Conservation (phyloP, 2,113 vertebrate genomes). For the Hydrochoerus hydrochaeris region DNA sequence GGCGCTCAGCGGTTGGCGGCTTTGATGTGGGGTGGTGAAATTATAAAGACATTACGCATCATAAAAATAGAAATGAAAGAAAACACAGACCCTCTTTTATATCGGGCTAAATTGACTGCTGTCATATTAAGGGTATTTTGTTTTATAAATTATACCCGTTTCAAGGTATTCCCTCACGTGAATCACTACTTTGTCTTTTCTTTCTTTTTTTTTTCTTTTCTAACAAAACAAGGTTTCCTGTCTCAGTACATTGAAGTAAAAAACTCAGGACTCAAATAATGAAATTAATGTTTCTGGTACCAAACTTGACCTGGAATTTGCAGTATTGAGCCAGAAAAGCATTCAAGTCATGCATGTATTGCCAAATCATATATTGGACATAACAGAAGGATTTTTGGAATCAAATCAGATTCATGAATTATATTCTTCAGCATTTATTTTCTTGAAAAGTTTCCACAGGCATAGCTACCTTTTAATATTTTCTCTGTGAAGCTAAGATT, state of each 20-base stretch:
- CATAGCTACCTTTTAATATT: not conserved
- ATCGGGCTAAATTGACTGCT: conserved; percentile 87
- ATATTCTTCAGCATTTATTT: conserved; percentile 36
- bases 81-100: conserved; percentile 85
- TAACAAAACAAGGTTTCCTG: conserved; percentile 26
- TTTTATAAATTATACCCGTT: conserved; percentile 87
- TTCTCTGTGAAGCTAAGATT: not conserved
- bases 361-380: not conserved
- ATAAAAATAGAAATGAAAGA: conserved; percentile 91
- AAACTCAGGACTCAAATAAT: not conserved
- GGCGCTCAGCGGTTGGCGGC: conserved; percentile 88
- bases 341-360: not conserved
- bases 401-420: not conserved
- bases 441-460: not conserved
- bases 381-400: not conserved
- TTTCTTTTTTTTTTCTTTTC: conserved; percentile 60
- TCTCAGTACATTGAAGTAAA: conserved; percentile 29
- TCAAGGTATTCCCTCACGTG: conserved; percentile 81
- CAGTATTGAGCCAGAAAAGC: not conserved
- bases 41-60: conserved; percentile 90
- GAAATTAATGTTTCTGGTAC: conserved; percentile 53
- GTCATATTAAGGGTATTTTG: conserved; percentile 87
- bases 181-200: conserved; percentile 80
- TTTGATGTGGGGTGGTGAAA: conserved; percentile 89
- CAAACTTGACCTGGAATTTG: conserved; percentile 40